Base-by-base conservation (phyloP, 2,888 invertebrate genomes). In the Leptarthrus brevirostris region DNA sequence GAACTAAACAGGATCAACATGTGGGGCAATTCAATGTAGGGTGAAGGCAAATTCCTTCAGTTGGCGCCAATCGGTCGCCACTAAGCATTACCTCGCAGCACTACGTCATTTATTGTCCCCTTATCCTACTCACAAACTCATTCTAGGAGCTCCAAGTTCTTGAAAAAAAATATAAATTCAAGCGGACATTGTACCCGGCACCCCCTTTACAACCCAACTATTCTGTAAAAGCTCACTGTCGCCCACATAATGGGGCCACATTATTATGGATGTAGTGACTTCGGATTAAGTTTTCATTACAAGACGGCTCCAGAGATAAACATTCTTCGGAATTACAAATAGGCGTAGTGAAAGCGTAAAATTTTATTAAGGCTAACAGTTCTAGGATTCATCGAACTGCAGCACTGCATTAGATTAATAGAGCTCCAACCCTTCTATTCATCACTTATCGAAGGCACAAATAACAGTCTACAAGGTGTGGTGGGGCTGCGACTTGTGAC, bases 241-340 rank as follows among this genome's bases (percentile, higher is more conserved):
- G 20, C 34, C 58, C 58, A 58, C 20, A 5, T 36, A 58, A 58
- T 18, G 34, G 58, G 36, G 36, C 58, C 36, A 34, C 36, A 18
- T 58, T 18, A 36, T 36, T 10, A 36, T 36, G 58, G 20, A 16
- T 20, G 36, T 36, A 36, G 36, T 40, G 58, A 36, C 36, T 36
- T 34, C 20, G 36, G 36, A 36, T 58, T 58, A 58, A 58, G 36
- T 58, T 40, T 58, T 58, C 58, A 58, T 36, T 58, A 34, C 36
- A 18, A 18, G 36, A 18, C 36, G 36, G n/a, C 58, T 12, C 58
- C 10, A 18, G n/a, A 34, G 58, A 58, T 58, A 26, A 58, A 36
- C 16, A 58, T 34, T 40, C 56, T 36, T 40, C 12, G 12, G 12
- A 40, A 40, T 40, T 30, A 30, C 30, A 30, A 30, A 30, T 30